phyloP scores from a whole-genome alignment of 1,140 invertebrate species.

The Bilobella aurantiaca region DNA sequence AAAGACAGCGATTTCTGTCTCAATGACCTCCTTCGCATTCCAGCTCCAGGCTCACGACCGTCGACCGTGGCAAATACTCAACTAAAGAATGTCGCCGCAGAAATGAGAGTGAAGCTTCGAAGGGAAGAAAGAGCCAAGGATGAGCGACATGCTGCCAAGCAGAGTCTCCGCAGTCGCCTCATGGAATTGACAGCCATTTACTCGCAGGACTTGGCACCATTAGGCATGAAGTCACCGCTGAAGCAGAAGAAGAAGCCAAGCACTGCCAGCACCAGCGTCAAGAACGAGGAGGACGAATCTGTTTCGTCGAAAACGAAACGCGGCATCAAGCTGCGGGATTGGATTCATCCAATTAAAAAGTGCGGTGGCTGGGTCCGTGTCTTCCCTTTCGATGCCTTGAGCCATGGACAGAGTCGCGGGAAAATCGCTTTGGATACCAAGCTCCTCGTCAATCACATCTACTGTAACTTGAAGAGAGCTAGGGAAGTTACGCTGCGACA shows the following conservation, averaged over 20 bases:
- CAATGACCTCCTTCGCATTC: background rate
- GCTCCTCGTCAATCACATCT: background rate
- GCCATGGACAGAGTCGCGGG: background rate
- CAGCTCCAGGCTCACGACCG: background rate
- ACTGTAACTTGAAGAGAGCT: background rate
- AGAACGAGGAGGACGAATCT: background rate
- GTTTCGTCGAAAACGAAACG: background rate
- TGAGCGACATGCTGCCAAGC: background rate
- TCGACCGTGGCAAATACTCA: background rate
- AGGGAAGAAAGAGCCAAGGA: background rate
- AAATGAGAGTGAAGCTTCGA: background rate
- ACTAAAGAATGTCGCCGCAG: background rate
- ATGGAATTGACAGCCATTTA: background rate
- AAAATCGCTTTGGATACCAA: background rate
- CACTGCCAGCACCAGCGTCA: background rate
- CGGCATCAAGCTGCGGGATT: background rate
- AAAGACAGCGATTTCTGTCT: background rate
- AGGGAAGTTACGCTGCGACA: background rate
- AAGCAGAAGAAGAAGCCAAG: background rate
- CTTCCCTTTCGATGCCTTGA: conserved; percentile 10
- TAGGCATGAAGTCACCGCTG: background rate
- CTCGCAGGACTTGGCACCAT: background rate
- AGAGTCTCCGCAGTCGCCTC: background rate
- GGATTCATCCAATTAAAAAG: background rate
- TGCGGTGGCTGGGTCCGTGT: conserved; percentile 6